phyloP scores from a whole-genome alignment of 2,797 vertebrate species.

The Enteromius thamalakanensis region DNA sequence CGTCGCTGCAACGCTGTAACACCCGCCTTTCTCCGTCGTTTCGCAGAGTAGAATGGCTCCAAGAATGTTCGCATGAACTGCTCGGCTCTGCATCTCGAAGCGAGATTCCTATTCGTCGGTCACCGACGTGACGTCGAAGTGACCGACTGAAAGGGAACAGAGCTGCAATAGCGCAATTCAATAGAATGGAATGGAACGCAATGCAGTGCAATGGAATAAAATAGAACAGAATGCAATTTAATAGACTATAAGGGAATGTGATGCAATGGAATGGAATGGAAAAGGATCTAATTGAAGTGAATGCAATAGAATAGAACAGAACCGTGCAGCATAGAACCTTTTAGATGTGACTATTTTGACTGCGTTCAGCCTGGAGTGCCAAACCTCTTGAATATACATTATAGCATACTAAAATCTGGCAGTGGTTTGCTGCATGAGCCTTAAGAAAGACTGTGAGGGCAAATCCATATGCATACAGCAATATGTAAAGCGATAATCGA shows the following conservation, averaged over 20 bases:
- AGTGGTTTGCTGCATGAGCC: neutral
- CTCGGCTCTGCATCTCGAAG: too few relatives aligned
- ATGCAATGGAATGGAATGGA: neutral
- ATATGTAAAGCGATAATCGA: neutral
- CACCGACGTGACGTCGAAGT: too few relatives aligned
- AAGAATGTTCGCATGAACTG: too few relatives aligned
- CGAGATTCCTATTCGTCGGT: too few relatives aligned
- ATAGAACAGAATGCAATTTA: neutral
- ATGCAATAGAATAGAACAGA: neutral
- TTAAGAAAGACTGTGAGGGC: neutral
- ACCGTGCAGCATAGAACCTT: neutral
- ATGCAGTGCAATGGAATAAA: neutral
- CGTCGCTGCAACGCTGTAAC: too few relatives aligned
- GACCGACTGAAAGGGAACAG: neutral
- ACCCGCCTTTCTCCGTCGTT: too few relatives aligned
- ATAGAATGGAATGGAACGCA: neutral
- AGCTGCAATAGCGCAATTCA: neutral
- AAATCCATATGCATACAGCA: neutral
- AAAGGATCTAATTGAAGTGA: neutral
- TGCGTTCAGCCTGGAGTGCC: neutral
- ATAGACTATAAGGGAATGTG: neutral
- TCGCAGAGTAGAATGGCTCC: too few relatives aligned
- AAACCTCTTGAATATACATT: neutral
- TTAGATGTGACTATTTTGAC: conserved; percentile 12
- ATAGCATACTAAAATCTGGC: neutral